These are phyloP conservation scores for Tragelaphus scriptus DNA, from an alignment of 2,113 vertebrate species.

Conservation along the genomic window DNA sequence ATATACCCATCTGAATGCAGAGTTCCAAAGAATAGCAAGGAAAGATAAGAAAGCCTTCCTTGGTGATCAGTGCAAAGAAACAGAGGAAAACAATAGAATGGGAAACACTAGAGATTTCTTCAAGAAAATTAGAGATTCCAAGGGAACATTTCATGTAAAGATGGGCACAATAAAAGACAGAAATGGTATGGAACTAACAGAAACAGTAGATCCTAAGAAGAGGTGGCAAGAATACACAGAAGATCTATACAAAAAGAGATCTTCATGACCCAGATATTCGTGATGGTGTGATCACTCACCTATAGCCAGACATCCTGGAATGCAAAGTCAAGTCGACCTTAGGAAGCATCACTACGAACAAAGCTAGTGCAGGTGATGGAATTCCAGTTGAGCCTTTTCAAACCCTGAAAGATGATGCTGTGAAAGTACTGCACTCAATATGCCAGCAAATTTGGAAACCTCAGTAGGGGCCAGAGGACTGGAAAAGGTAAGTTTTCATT, in stretches of 20 bases:
- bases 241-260: neutral
- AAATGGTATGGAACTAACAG: neutral
- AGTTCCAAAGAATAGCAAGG: neutral
- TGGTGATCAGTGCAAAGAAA: neutral
- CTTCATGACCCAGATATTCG: neutral
- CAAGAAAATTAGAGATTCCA: neutral
- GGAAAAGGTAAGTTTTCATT: neutral
- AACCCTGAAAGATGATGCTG: neutral
- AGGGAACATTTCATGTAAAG: neutral
- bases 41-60: neutral
- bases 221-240: neutral
- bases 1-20: neutral
- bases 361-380: neutral
- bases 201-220: neutral
- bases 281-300: neutral
- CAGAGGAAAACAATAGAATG: neutral
- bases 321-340: neutral
- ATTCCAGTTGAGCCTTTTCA: neutral
- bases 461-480: neutral
- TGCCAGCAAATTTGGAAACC: neutral
- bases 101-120: neutral
- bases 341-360: neutral
- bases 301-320: neutral
- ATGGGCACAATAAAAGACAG: neutral
- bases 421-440: neutral